Base-by-base conservation (phyloP, 1,140 invertebrate species). In the Kradibia gibbosae region DNA sequence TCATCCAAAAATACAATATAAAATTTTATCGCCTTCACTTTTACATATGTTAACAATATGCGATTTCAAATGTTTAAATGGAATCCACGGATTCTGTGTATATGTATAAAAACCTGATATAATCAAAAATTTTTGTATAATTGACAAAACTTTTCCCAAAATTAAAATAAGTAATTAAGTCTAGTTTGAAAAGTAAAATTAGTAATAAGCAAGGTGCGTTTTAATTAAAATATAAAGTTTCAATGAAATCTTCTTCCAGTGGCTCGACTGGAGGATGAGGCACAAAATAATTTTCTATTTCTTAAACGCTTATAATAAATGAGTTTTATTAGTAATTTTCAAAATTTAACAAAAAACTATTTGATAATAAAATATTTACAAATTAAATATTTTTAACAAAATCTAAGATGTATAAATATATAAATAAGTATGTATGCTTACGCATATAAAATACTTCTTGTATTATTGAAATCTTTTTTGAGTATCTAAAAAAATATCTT, bases 181-280 rank as follows among this genome's bases (percentile, higher is more conserved):
- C 28, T 34, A 65, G 60, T 65, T 36, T 65, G 15, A 36, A 36
- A 8, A 65, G 31, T 65, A 65, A 65, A 65, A 34, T 65, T 65
- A 65, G 60, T 65, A 65, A 65, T 65, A 65, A 65, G 60, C n/a
- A 65, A 65, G 60, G 60, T 65, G 34, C 60, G 11, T 65, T 65
- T 65, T 65, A 65, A 65, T 65, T 65, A 65, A 65, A 65, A 65
- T 36, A 36, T 36, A 65, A 65, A 65, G 60, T 65, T 65, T 36
- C 60, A 65, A 65, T 65, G 31, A 25, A 65, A 17, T 36, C 31
- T 5, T 36, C 31, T n/a, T 20, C 31, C 60, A 65, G 36, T 15
- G 36, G 36, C 28, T 65, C 36, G 36, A 11, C 22, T 5, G 3
- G 45, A 36, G 60, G 0, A 3, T 17, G 10, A 36, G 15, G 0